Percentiles rank a stretch among this genome's conserved stretches.
These are phyloP conservation scores for Notolepis coatsorum DNA, from an alignment of 2,797 vertebrate species.

Conservation along the genomic window DNA sequence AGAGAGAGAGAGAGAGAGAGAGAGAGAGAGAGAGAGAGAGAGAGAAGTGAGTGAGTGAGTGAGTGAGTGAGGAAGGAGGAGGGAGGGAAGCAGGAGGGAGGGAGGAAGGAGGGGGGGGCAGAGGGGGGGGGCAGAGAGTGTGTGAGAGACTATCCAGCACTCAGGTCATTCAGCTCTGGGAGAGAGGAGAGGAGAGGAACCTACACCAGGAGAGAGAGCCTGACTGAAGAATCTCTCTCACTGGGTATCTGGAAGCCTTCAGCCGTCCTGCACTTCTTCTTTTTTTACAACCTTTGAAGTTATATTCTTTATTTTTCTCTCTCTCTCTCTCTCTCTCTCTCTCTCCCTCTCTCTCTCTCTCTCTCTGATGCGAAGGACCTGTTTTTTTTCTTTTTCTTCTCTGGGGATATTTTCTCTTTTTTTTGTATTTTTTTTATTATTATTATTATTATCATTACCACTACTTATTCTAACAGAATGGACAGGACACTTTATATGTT, in stretches of 20 bases:
- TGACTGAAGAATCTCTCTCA: background rate
- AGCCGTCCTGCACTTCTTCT: conserved; percentile 54
- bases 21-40: conserved; percentile 44
- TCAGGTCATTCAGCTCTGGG: conserved; percentile 78
- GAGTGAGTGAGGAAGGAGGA: conserved; percentile 44
- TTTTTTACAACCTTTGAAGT: conserved; percentile 25
- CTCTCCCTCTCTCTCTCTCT: background rate
- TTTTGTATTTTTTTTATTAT: too few relatives aligned
- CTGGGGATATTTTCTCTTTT: too few relatives aligned
- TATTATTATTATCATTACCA: background rate
- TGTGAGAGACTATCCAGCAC: conserved; percentile 66
- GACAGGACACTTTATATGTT: too few relatives aligned
- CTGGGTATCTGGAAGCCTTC: conserved; percentile 15
- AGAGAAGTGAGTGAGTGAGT: conserved; percentile 33
- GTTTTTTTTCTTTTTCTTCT: background rate
- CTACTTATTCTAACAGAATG: background rate
- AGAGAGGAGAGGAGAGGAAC: conserved; percentile 68
- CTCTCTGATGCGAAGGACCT: conserved; percentile 1
- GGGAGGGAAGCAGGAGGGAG: conserved; percentile 50
- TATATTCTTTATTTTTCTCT: too few relatives aligned
- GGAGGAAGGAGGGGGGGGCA: conserved; percentile 41
- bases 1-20: conserved; percentile 38
- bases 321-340: too few relatives aligned
- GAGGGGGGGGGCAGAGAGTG: conserved; percentile 34
- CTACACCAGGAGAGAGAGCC: conserved; percentile 42